Evolutionary conservation across 2,888 invertebrate species (phyloP).

Genomic region (Trissolcus japonicus): DNA sequence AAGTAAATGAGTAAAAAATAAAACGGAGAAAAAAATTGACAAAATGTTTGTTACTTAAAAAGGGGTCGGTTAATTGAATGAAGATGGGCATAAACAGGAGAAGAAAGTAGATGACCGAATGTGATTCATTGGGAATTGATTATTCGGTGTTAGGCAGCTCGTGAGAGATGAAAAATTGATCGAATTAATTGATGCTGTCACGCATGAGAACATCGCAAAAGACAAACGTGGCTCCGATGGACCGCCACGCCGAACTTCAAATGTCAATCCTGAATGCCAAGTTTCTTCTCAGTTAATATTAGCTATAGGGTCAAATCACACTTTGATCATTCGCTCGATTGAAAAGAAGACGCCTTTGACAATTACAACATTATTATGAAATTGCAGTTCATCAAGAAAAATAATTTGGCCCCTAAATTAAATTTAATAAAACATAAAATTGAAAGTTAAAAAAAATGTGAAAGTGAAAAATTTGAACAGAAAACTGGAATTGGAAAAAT

Average conservation of each 20-base stretch:
- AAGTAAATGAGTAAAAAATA: no score
- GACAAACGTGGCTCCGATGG: slow-evolving; percentile 11
- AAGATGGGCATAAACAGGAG: not conserved
- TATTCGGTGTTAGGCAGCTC: not conserved
- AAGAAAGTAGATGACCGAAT: not conserved
- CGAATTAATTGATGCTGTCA: slow-evolving; percentile 14
- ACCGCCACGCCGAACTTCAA: not conserved
- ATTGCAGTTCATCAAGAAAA: no score
- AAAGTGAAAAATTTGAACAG: no score
- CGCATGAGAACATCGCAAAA: slow-evolving; percentile 7
- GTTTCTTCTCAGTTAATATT: slow-evolving; percentile 28
- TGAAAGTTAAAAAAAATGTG: no score
- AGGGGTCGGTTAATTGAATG: no score
- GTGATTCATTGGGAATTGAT: not conserved
- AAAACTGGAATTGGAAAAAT: no score
- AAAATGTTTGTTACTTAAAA: no score
- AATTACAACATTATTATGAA: not conserved
- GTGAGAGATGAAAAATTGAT: slow-evolving; percentile 3
- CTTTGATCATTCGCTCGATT: slow-evolving; percentile 26
- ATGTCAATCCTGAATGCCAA: slow-evolving; percentile 21
- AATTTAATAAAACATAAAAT: no score
- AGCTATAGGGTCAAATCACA: slow-evolving; percentile 24
- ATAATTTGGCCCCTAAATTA: no score
- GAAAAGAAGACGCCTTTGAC: slow-evolving; percentile 16
- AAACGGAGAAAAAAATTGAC: no score